A percentile compares a stretch with the other conserved stretches of the same genome.
Evolutionary conservation across 2,113 vertebrate genomes (phyloP).

Genomic region (Bolborhynchus lineola): DNA sequence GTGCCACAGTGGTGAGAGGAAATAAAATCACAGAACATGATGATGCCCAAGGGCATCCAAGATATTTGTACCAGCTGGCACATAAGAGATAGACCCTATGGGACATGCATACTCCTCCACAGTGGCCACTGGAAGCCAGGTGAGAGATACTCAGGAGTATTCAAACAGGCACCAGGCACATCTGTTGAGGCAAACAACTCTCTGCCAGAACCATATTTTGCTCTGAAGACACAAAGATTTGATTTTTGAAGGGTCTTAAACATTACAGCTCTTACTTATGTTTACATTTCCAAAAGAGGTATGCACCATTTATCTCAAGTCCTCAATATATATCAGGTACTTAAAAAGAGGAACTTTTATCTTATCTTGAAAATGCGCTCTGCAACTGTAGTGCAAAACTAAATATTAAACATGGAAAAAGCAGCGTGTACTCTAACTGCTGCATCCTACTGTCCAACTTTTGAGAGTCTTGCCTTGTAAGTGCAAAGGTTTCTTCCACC

Average conservation of each 20-base stretch:
- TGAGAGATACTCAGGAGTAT: not conserved
- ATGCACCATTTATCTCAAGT: not conserved
- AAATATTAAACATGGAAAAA: constrained; percentile 14
- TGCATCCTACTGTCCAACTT: not conserved
- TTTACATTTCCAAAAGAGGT: not conserved
- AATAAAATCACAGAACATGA: not conserved
- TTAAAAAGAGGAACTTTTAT: not conserved
- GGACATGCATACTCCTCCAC: not conserved
- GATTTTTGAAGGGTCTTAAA: not conserved
- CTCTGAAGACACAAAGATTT: not conserved
- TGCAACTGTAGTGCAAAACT: not conserved
- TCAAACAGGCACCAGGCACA: not conserved
- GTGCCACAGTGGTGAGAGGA: not conserved
- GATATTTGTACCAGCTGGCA: not conserved
- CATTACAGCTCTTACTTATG: not conserved
- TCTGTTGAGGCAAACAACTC: not conserved
- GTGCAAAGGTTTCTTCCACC: not conserved
- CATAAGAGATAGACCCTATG: not conserved
- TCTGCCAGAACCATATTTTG: not conserved
- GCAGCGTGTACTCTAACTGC: not conserved
- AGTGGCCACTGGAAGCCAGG: not conserved
- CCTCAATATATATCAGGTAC: not conserved
- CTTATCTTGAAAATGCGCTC: constrained; percentile 27
- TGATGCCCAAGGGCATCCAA: not conserved
- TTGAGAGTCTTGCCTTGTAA: not conserved